Evolutionary conservation across 2,113 vertebrate species (phyloP).

Genomic region (Gymnobelideus leadbeateri): DNA sequence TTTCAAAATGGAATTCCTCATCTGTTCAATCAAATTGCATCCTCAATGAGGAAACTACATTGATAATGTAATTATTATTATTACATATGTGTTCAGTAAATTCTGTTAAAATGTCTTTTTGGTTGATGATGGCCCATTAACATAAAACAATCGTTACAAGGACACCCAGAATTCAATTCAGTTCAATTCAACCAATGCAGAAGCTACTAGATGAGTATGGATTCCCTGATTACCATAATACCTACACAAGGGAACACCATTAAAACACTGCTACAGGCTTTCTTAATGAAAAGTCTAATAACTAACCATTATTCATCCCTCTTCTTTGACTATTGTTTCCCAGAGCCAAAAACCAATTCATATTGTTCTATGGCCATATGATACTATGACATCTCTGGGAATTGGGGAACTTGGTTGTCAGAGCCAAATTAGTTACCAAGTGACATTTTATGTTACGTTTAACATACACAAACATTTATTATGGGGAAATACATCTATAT

Average conservation of each 20-base stretch:
- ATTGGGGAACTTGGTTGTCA: background rate
- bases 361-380: background rate
- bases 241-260: background rate
- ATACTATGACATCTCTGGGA: background rate
- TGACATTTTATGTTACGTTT: background rate
- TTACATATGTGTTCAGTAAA: conserved; percentile 47
- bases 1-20: background rate
- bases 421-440: background rate
- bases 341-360: background rate
- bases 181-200: background rate
- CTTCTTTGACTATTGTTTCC: background rate
- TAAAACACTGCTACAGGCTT: background rate
- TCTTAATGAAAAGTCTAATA: background rate
- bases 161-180: conserved; percentile 63
- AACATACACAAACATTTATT: background rate
- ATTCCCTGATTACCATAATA: background rate
- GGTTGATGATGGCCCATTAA: conserved; percentile 63
- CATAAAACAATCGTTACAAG: conserved; percentile 71
- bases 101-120: conserved; percentile 69
- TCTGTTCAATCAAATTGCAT: conserved; percentile 8
- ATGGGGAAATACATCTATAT: background rate
- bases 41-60: conserved; percentile 19
- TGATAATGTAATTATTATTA: conserved; percentile 64
- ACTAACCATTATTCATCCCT: background rate
- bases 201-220: background rate